A percentile compares a stretch with the other conserved stretches of the same genome.
Evolutionary conservation across 2,888 invertebrate genomes (phyloP).

Genomic region (Anthophora plumipes): DNA sequence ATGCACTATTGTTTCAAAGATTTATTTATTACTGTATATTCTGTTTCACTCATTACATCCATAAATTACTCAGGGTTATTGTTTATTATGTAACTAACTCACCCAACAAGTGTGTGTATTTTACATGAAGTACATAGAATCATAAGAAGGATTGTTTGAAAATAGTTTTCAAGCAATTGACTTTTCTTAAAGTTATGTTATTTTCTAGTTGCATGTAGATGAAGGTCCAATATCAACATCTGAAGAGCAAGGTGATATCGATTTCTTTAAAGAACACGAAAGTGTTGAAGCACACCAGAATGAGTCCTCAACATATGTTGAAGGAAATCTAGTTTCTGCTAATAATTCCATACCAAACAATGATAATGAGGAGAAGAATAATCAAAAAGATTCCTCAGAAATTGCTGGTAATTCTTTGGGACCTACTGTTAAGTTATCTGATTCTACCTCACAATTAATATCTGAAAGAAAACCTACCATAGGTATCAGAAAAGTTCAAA

Average conservation of each 20-base stretch:
- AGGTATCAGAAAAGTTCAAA: conserved; percentile 89
- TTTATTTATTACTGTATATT: conserved; percentile 1
- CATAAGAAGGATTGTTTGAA: conserved; percentile 9
- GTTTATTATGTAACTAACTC: conserved; percentile 39
- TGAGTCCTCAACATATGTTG: conserved; percentile 57
- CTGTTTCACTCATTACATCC: conserved; percentile 11
- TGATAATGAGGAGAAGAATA: conserved; percentile 43
- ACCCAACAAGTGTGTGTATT: conserved; percentile 21
- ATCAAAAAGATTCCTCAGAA: conserved; percentile 52
- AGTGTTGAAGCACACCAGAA: conserved; percentile 77
- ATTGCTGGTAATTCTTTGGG: conserved; percentile 65
- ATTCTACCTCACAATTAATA: conserved; percentile 64
- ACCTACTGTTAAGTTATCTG: conserved; percentile 79
- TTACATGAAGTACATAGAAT: background rate
- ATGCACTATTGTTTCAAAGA: conserved; percentile 16
- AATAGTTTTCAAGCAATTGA: background rate
- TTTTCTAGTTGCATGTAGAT: conserved; percentile 90
- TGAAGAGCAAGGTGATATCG: conserved; percentile 91
- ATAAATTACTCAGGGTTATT: background rate
- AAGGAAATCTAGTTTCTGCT: conserved; percentile 51
- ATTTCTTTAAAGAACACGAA: conserved; percentile 95
- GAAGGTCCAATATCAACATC: conserved; percentile 86
- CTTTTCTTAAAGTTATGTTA: background rate
- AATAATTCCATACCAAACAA: conserved; percentile 27
- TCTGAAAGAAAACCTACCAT: conserved; percentile 89